Base-by-base conservation (phyloP, 1,140 invertebrate genomes). In the Lineus longissimus region DNA sequence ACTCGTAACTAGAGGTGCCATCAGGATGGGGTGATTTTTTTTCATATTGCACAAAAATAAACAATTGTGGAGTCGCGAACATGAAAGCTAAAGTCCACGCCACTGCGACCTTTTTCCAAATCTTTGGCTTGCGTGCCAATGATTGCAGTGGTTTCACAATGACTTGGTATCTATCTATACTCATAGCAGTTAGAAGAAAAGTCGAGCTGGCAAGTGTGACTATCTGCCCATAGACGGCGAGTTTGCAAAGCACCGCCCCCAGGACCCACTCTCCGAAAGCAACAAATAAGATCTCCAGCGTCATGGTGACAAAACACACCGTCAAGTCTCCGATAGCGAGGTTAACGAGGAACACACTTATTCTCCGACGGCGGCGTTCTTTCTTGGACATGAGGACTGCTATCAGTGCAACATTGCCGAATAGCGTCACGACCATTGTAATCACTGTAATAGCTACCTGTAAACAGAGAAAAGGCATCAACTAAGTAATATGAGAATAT, bases 71-170 rank as follows among this genome's bases (percentile, higher is more conserved):
- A 19, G 81, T 64, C 11, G 83, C 80, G 47, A 82, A 76, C 4
- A 83, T 57, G 55, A 84, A 78, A 22, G 83, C 82, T 29, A 77
- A 68, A 0, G 76, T 31, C 84, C 84, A 85, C n/a, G 83, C 81
- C 1, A 70, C 45, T 0, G 67, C 55, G 2, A 84, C 80, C 60
- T 82, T 80, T 55, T 58, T 65, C 47, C 71, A 61, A 7, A 68
- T 58, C 47, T 59, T 55, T n/a, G 59, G 51, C 40, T 67, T 25
- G n/a, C 47, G 55, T 17, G 25, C 23, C 43, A 68, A 43, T 0
- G 66, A 56, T 43, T 62, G 45, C 55, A 79, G 65, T 15, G 79
- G 77, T 55, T 70, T 67, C 1, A 76, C 77, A 36, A 81, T 77
- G 23, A 79, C 74, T 62, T 78, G 76, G 55, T 81, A 83, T 15